Base-by-base conservation (phyloP, 2,113 vertebrate species). In the Neogale vison region DNA sequence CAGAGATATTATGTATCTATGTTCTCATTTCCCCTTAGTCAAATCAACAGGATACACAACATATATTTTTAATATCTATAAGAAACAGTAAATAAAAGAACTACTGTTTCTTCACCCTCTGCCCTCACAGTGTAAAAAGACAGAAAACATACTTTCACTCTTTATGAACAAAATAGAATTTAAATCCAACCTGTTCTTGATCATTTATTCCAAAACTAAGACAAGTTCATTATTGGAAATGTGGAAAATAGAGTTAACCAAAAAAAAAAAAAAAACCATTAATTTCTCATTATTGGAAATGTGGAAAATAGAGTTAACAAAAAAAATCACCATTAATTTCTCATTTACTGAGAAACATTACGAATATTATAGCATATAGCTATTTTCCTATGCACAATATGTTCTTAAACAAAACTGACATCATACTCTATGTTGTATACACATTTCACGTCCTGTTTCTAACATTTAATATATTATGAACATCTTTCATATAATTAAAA, bases 31-130 rank as follows among this genome's bases (percentile, higher is more conserved):
- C 21, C 67, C 36, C 20, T 79, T 84, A 88, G 59, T 90, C n/a
- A 94, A 83, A 95, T 74, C 26, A 74, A 76, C 7, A 71, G 6
- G 15, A 36, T 65, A 90, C 59, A 59, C 1, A 92, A 96, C 0
- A 4, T 29, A 80, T 12, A 55, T 79, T 85, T 81, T 84, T 55
- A 95, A 77, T 90, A 52, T 45, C 63, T 89, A 29, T 52, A 87
- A 94, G 52, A 89, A 95, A 95, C 65, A 15, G 18, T 85, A 96
- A 11, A 17, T 76, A 69, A 92, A 94, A 88, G 6, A 97, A 77
- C 3, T 72, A 39, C 42, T 61, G 3, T 82, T 88, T 1, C 17
- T 93, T 91, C 4, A 88, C 4, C 26, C 3, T 26, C 34, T 80
- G 85, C 59, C 26, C 6, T 26, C 15, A 74, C 9, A 83, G 1